Evolutionary conservation across 2,797 vertebrate genomes (phyloP).

Genomic region (Hemitrygon akajei): DNA sequence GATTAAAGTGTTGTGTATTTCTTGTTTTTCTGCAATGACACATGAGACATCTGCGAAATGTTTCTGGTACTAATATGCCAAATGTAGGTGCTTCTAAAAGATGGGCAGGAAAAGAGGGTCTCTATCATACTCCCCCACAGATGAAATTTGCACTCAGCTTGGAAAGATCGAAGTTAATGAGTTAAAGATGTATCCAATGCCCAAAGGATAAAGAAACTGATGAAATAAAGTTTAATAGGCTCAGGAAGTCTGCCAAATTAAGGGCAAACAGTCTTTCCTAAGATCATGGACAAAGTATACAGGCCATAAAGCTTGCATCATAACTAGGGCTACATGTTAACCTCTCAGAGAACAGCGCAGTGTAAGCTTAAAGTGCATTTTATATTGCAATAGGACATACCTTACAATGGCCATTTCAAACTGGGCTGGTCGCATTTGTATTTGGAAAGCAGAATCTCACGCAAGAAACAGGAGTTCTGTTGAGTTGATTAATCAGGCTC

Average conservation of each 20-base stretch:
- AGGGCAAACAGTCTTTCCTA: conserved; percentile 14
- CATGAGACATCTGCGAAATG: conserved; percentile 31
- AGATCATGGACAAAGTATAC: conserved; percentile 24
- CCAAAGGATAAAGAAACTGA: conserved; percentile 27
- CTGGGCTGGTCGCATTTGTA: neutral
- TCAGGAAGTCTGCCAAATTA: conserved; percentile 34
- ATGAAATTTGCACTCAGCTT: conserved; percentile 15
- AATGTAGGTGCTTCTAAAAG: neutral
- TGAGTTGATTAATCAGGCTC: neutral
- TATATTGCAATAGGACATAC: neutral
- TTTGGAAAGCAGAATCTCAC: neutral
- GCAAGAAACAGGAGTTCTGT: neutral
- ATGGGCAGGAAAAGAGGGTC: neutral
- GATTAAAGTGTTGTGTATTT: conserved; percentile 6
- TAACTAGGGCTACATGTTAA: neutral
- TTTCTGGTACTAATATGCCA: neutral
- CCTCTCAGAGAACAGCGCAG: neutral
- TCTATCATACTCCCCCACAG: neutral
- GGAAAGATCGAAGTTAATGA: conserved; percentile 14
- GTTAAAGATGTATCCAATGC: conserved; percentile 34
- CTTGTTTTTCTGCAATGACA: conserved; percentile 16
- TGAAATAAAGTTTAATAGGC: conserved; percentile 33
- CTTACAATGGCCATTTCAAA: conserved; percentile 22
- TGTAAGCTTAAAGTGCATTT: neutral
- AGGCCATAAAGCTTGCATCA: conserved; percentile 19